phyloP scores from a whole-genome alignment of 2,113 vertebrate genomes.

The Anhinga anhinga region DNA sequence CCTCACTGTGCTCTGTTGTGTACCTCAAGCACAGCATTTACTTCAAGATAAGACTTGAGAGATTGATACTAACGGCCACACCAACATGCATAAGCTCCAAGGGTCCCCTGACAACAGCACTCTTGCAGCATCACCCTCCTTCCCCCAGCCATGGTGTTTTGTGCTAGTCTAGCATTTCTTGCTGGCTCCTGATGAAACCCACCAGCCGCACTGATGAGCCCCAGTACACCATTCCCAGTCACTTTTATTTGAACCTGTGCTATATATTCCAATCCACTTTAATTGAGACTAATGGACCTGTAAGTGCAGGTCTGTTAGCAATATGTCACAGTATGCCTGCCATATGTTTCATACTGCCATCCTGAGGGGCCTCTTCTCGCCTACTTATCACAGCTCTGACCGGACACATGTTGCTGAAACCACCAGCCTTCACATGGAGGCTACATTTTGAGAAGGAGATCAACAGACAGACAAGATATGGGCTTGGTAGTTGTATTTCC shows the following conservation, averaged over 20 bases:
- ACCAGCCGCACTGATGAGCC: not conserved
- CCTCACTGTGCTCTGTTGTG: not conserved
- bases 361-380: not conserved
- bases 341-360: conserved; percentile 10
- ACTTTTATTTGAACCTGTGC: not conserved
- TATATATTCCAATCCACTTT: not conserved
- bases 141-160: fast-evolving
- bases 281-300: conserved; percentile 41
- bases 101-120: not conserved
- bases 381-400: not conserved
- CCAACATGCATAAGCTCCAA: not conserved
- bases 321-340: not conserved
- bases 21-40: not conserved
- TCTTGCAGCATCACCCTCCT: not conserved
- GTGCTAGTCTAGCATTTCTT: not conserved
- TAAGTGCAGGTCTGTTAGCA: conserved; percentile 15
- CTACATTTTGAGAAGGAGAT: not conserved
- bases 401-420: not conserved
- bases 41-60: not conserved
- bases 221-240: not conserved
- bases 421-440: not conserved
- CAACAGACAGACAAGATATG: not conserved
- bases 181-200: not conserved
- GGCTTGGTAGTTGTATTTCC: not conserved
- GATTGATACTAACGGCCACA: not conserved